Evolutionary conservation across 2,113 vertebrate genomes (phyloP).

Genomic region (Chlorodrepanis virens): DNA sequence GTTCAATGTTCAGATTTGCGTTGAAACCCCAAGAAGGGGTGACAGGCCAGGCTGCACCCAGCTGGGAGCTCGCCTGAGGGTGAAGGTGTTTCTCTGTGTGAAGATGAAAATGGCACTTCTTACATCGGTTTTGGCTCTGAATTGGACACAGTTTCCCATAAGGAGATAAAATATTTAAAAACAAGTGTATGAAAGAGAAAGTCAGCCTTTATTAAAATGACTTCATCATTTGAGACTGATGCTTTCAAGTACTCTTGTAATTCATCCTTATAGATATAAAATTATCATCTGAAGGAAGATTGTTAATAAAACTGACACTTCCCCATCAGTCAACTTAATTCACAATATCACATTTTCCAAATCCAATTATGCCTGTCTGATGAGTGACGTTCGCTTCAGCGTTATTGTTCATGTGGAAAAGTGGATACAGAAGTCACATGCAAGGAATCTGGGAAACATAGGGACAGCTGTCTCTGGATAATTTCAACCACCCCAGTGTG

Average conservation of each 20-base stretch:
- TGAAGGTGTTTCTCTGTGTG: background rate
- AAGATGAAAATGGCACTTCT: background rate
- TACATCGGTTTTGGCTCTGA: background rate
- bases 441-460: background rate
- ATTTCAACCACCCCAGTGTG: background rate
- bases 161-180: slow-evolving; percentile 52
- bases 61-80: background rate
- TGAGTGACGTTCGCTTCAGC: background rate
- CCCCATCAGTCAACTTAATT: slow-evolving; percentile 68
- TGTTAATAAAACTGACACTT: slow-evolving; percentile 65
- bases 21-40: background rate
- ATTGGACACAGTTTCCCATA: background rate
- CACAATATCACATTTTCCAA: slow-evolving; percentile 54
- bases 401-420: slow-evolving; percentile 23
- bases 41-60: background rate
- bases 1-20: background rate
- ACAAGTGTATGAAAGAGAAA: slow-evolving; percentile 27
- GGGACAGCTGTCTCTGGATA: background rate
- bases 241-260: slow-evolving; percentile 49
- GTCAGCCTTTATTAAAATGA: slow-evolving; percentile 40
- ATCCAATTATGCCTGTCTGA: slow-evolving; percentile 56
- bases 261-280: slow-evolving; percentile 51
- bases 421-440: background rate
- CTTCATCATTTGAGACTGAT: slow-evolving; percentile 29
- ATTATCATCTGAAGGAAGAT: slow-evolving; percentile 55